Evolutionary conservation across 2,797 vertebrate genomes (phyloP), one percentile per base, ranked within the genome.

Genomic region (Arremon aurantiirostris): DNA sequence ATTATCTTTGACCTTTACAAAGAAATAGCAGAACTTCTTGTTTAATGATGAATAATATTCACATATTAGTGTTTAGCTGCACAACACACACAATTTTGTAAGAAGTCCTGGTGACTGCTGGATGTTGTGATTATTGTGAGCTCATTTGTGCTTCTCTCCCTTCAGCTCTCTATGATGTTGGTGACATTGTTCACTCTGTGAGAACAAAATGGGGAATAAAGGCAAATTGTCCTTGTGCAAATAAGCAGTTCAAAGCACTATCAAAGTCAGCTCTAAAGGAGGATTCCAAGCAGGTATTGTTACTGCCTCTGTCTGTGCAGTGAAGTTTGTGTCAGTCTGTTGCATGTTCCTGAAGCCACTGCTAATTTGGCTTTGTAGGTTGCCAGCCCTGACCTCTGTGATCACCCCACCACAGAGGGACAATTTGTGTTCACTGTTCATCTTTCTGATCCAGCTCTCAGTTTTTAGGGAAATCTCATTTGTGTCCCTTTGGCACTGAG

Each of bases 201-300:
- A 97, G 98, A 95, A 98, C 97, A 64, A 98, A 97, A 75, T 98
- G 98, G 98, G 98, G 98, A 80, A 98, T 98, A 90, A 98, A 98
- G 81, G 98, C 98, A 65, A 98, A 98, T 41, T 98, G 98, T 95
- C 98, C 97, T 21, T 98, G 98, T 97, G 98, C 98, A 64, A 98
- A 93, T 76, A 98, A 98, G 57, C 98, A 98, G 59, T 97, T 97
- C 96, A 98, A 97, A 90, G 94, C 97, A 71, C 95, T 98, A 11
- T 92, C 97, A 63, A 98, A 98, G 89, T 97, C 98, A 84, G 42
- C 95, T 57, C 88, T 97, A 42, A 98, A 98, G 93, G 98, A 98
- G 82, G 98, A 98, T 65, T 90, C 96, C 14, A 98, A 97, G 87
- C 98, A 98, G 98, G 98, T 98, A 98, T 47, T 90, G 65, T 59